Percentiles rank a stretch among this genome's conserved stretches.
Conservation (phyloP, 1,140 invertebrate species). For the Nephila pilipes region DNA sequence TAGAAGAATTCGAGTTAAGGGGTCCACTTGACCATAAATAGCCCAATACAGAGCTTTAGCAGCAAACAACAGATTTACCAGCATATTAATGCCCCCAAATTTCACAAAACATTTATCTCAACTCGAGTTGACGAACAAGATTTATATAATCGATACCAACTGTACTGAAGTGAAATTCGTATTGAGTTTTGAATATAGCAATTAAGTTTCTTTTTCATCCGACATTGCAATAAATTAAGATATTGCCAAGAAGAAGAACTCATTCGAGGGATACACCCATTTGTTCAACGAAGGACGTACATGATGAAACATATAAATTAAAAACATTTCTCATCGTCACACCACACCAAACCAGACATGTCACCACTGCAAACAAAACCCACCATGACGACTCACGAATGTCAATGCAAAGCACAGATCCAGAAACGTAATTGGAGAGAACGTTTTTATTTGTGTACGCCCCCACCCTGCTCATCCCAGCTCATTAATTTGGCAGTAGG, state of each 20-base stretch:
- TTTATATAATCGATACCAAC: too few relatives aligned
- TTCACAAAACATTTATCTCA: too few relatives aligned
- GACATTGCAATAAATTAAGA: neutral
- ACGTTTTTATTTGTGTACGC: constrained; percentile 30
- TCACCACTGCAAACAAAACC: neutral
- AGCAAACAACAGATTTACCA: too few relatives aligned
- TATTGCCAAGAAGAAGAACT: neutral
- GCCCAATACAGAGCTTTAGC: too few relatives aligned
- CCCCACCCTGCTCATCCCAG: constrained; percentile 17
- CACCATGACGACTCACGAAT: neutral
- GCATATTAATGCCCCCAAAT: too few relatives aligned
- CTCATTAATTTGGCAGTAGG: constrained; percentile 70
- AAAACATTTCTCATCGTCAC: neutral
- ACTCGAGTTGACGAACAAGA: too few relatives aligned
- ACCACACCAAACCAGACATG: neutral
- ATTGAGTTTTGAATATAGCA: too few relatives aligned
- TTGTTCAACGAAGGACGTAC: neutral
- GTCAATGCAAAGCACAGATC: neutral
- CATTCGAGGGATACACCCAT: neutral
- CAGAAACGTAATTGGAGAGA: neutral
- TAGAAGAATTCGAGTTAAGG: too few relatives aligned
- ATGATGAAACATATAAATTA: neutral
- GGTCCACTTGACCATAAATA: too few relatives aligned
- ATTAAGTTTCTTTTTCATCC: too few relatives aligned
- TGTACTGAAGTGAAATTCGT: too few relatives aligned